Evolutionary conservation across 2,888 invertebrate genomes (phyloP).

Genomic region (Trisateles emortualis): DNA sequence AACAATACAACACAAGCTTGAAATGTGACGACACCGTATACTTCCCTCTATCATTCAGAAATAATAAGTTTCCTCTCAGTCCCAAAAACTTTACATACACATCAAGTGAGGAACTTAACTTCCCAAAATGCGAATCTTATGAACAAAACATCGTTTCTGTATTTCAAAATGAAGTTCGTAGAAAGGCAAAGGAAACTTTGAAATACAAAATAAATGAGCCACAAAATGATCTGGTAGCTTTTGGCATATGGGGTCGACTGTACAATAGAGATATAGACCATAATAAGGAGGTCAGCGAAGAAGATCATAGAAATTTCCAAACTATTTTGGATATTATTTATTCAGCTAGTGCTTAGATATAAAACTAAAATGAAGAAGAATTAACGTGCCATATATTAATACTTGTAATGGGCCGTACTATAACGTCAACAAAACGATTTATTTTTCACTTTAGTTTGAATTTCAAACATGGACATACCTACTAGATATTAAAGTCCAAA

Average conservation of each 20-base stretch:
- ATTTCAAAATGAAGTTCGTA: constrained; percentile 29
- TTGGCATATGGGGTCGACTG: constrained; percentile 79
- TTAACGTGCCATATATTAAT: neutral
- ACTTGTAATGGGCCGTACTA: too few relatives aligned
- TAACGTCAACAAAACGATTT: too few relatives aligned
- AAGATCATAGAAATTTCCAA: constrained; percentile 60
- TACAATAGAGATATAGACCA: constrained; percentile 79
- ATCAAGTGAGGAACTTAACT: constrained; percentile 8
- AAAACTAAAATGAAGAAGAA: neutral
- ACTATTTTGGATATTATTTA: constrained; percentile 66
- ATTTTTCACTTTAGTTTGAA: too few relatives aligned
- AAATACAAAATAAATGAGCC: constrained; percentile 63
- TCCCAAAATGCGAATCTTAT: constrained; percentile 18
- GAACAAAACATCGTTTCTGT: constrained; percentile 20
- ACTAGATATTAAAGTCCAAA: too few relatives aligned
- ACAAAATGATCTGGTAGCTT: constrained; percentile 77
- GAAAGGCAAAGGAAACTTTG: constrained; percentile 47
- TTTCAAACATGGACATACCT: too few relatives aligned
- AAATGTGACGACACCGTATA: constrained; percentile 75
- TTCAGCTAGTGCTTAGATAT: constrained; percentile 18
- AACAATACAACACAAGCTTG: constrained; percentile 65
- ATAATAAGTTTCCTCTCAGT: constrained; percentile 80
- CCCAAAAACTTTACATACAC: constrained; percentile 60
- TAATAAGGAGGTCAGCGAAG: constrained; percentile 52
- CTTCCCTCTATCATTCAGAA: constrained; percentile 81